Conservation (phyloP, 2,888 invertebrate species). For the Plagodis dolabraria region DNA sequence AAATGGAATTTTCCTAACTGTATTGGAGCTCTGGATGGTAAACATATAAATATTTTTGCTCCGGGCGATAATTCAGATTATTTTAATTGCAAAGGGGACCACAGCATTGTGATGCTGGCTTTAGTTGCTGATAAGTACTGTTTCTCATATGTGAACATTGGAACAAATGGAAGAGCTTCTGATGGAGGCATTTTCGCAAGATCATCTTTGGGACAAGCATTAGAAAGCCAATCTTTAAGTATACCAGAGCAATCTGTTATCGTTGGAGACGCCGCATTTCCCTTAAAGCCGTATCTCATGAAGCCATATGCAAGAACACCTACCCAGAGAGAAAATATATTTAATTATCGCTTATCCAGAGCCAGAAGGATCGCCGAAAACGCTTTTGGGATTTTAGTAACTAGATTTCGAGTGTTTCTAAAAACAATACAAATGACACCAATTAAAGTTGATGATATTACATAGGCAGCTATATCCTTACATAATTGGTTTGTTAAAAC, state of each 20-base stretch:
- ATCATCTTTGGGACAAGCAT: slow-evolving; percentile 6
- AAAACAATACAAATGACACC: slow-evolving; percentile 25
- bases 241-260: slow-evolving; percentile 20
- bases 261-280: slow-evolving; percentile 32
- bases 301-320: slow-evolving; percentile 22
- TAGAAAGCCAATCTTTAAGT: slow-evolving; percentile 12
- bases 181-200: not conserved
- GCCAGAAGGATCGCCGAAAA: slow-evolving; percentile 28
- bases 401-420: slow-evolving; percentile 14
- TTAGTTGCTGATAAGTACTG: no score
- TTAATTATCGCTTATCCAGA: slow-evolving; percentile 17
- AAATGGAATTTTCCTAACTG: no score
- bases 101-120: no score
- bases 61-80: no score
- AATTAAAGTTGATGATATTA: slow-evolving; percentile 34
- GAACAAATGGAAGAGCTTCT: no score
- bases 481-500: slow-evolving; percentile 41
- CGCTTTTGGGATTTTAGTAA: slow-evolving; percentile 26
- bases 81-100: no score
- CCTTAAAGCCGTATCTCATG: slow-evolving; percentile 31
- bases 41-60: no score
- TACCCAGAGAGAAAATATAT: slow-evolving; percentile 18
- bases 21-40: no score
- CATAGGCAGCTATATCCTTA: slow-evolving; percentile 37
- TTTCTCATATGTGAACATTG: no score